Percentiles rank a stretch among this genome's conserved stretches.
These are phyloP conservation scores for Drosophila ohnishii DNA, from an alignment of 1,140 invertebrate species.

Conservation along the genomic window DNA sequence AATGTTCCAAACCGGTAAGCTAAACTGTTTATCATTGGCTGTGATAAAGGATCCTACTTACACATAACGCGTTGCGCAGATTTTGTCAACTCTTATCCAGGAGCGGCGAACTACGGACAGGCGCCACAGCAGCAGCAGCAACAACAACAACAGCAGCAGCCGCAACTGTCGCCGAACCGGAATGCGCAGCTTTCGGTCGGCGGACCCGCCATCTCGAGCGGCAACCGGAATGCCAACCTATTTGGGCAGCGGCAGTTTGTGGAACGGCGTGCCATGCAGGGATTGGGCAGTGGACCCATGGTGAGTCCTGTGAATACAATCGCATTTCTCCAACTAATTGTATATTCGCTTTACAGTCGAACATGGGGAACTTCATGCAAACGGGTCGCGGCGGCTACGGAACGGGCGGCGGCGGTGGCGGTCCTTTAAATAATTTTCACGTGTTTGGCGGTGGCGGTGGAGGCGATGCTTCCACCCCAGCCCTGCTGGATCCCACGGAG, in stretches of 20 bases:
- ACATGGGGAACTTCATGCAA: conserved; percentile 83
- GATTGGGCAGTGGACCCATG: conserved; percentile 77
- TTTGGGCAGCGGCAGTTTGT: conserved; percentile 89
- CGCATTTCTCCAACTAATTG: conserved; percentile 8
- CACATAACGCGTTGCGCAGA: conserved; percentile 26
- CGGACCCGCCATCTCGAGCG: conserved; percentile 84
- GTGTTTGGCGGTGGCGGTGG: conserved; percentile 87
- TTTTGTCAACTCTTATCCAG: conserved; percentile 70
- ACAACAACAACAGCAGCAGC: conserved; percentile 84
- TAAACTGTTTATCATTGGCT: neutral
- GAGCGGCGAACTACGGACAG: conserved; percentile 83
- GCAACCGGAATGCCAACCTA: conserved; percentile 86
- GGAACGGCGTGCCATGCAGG: conserved; percentile 89
- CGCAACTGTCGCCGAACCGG: conserved; percentile 86
- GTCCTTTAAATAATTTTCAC: conserved; percentile 87
- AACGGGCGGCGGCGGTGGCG: conserved; percentile 84
- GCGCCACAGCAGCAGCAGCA: conserved; percentile 84
- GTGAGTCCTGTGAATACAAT: conserved; percentile 37
- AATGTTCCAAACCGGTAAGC: conserved; percentile 85
- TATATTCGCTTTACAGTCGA: conserved; percentile 61
- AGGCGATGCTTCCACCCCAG: conserved; percentile 89
- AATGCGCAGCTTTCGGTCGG: conserved; percentile 83
- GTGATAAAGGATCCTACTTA: conserved; percentile 4
- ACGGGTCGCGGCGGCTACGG: conserved; percentile 86
- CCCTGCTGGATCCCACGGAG: conserved; percentile 93